phyloP scores from a whole-genome alignment of 2,113 vertebrate genomes.

The Setophaga coronata region DNA sequence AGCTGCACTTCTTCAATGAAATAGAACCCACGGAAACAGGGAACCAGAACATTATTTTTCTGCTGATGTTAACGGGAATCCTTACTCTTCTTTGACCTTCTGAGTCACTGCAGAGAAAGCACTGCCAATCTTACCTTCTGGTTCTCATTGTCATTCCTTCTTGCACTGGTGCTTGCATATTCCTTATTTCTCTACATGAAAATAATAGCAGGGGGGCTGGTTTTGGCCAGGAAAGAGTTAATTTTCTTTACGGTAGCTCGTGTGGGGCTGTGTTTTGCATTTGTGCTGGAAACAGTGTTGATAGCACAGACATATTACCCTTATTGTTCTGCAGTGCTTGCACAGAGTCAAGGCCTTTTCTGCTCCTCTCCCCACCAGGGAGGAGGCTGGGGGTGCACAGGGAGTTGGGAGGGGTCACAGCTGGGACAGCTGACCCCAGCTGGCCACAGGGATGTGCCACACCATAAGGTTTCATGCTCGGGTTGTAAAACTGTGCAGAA shows the following conservation, averaged over 20 bases:
- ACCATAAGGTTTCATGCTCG: accelerated
- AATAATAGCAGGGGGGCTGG: background rate
- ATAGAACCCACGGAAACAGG: background rate
- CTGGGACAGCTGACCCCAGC: background rate
- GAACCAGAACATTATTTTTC: background rate
- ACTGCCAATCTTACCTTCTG: accelerated
- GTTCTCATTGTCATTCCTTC: background rate
- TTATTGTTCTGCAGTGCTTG: background rate
- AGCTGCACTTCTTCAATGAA: background rate
- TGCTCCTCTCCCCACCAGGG: background rate
- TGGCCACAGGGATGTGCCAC: background rate
- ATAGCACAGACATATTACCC: background rate
- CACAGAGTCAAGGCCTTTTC: background rate
- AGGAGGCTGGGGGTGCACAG: background rate
- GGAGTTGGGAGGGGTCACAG: background rate
- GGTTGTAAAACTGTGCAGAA: background rate
- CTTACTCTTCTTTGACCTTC: background rate
- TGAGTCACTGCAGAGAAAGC: background rate
- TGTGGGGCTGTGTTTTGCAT: background rate
- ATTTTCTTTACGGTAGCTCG: background rate
- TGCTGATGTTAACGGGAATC: background rate
- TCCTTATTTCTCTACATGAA: background rate
- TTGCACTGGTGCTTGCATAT: background rate
- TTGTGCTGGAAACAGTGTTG: background rate
- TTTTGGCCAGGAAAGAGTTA: background rate